Conservation (phyloP, 2,888 invertebrate species). For the Yponomeuta sedellus region DNA sequence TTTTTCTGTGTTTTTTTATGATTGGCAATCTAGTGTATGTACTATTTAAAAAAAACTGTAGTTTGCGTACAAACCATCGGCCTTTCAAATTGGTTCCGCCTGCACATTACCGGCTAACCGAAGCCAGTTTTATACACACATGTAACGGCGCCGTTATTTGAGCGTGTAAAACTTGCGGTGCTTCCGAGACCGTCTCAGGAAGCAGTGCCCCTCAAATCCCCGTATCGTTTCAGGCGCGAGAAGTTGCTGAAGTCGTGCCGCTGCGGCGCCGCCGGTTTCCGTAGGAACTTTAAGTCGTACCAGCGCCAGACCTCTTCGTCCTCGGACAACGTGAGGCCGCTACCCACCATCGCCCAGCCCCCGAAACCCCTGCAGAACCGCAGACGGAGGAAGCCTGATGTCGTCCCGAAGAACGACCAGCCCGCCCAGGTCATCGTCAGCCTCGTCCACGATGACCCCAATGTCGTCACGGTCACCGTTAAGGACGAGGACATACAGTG, state of each 20-base stretch:
- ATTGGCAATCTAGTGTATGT: no score
- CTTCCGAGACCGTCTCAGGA: background rate
- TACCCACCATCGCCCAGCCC: background rate
- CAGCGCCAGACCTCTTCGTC: constrained; percentile 56
- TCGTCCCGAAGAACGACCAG: constrained; percentile 38
- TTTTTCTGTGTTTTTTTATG: no score
- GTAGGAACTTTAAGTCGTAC: constrained; percentile 38
- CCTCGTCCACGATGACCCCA: constrained; percentile 23
- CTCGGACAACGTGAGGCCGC: constrained; percentile 40
- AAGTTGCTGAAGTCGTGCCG: constrained; percentile 49
- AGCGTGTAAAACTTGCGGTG: background rate
- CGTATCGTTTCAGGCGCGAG: constrained; percentile 33
- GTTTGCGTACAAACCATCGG: no score
- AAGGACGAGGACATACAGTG: constrained; percentile 12
- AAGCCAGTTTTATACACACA: no score
- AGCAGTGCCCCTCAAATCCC: background rate
- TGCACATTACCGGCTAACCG: no score
- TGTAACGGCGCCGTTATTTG: background rate
- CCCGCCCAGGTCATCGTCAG: constrained; percentile 27
- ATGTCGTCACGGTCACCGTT: constrained; percentile 19
- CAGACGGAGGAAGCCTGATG: constrained; percentile 34
- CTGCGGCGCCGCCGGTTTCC: constrained; percentile 43
- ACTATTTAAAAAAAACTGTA: no score
- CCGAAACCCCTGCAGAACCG: constrained; percentile 24
- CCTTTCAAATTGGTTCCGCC: no score